These are phyloP conservation scores for Saccostrea echinata DNA, from an alignment of 1,140 invertebrate species.

Conservation along the genomic window DNA sequence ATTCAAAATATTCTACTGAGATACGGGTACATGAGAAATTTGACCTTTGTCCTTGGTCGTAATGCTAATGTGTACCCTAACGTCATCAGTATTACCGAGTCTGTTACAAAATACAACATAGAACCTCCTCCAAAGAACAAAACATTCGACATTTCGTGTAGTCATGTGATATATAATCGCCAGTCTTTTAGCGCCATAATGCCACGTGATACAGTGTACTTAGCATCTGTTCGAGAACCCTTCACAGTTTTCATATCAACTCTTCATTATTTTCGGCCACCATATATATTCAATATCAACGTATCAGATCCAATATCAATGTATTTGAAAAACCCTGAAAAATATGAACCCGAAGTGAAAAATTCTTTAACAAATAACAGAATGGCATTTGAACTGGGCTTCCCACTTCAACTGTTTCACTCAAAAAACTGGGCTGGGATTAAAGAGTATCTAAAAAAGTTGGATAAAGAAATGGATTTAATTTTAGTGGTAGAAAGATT, in stretches of 20 bases:
- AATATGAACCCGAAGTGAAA: constrained; percentile 28
- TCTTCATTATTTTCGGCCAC: constrained; percentile 56
- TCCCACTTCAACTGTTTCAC: constrained; percentile 41
- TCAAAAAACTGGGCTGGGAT: constrained; percentile 42
- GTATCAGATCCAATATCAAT: constrained; percentile 58
- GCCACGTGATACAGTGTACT: constrained; percentile 65
- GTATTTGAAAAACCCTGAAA: constrained; percentile 56
- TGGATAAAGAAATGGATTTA: constrained; percentile 65
- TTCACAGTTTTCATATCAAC: constrained; percentile 70
- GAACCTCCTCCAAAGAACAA: constrained; percentile 35
- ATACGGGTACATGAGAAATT: constrained; percentile 62
- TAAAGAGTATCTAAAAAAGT: constrained; percentile 51
- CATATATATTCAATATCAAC: constrained; percentile 61
- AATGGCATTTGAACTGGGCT: constrained; percentile 70
- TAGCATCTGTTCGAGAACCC: constrained; percentile 70
- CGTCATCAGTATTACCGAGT: constrained; percentile 53
- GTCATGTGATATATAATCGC: constrained; percentile 69
- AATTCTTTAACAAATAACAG: constrained; percentile 66
- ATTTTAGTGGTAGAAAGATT: constrained; percentile 69
- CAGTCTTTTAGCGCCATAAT: constrained; percentile 57
- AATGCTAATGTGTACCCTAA: constrained; percentile 44
- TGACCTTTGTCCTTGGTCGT: constrained; percentile 67
- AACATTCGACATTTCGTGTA: constrained; percentile 68
- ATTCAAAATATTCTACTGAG: constrained; percentile 69
- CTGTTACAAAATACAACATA: constrained; percentile 44